Conservation (phyloP, 2,888 invertebrate genomes). For the Masnerella sp. region DNA sequence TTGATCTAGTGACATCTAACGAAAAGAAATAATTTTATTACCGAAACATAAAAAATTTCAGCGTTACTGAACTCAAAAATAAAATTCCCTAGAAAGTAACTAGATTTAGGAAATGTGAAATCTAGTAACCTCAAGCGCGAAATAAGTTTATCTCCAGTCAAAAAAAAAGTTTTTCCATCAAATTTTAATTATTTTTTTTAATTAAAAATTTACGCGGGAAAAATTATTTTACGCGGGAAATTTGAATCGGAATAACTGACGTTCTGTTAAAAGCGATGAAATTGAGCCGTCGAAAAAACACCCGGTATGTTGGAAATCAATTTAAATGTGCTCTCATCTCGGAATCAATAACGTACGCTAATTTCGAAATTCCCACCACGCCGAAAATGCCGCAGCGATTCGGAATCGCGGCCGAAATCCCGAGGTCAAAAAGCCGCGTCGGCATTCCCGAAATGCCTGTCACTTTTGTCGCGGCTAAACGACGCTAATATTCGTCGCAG, state of each 20-base stretch:
- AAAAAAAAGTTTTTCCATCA: too few species aligned
- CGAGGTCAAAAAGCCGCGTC: slow-evolving; percentile 8
- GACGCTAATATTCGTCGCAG: slow-evolving; percentile 27
- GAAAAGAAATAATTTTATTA: too few species aligned
- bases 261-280: neutral
- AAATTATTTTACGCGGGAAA: too few species aligned
- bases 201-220: too few species aligned
- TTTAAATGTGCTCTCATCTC: neutral
- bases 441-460: slow-evolving; percentile 23
- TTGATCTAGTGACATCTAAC: too few species aligned
- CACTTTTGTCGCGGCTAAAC: slow-evolving; percentile 13
- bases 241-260: neutral
- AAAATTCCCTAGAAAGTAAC: too few species aligned
- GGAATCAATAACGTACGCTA: slow-evolving; percentile 3
- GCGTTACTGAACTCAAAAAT: too few species aligned
- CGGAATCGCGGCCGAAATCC: neutral
- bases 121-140: too few species aligned
- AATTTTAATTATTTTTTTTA: too few species aligned
- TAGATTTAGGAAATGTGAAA: too few species aligned
- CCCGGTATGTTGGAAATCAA: neutral
- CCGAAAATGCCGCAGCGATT: neutral
- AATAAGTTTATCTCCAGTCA: too few species aligned
- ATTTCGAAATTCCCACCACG: neutral
- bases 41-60: too few species aligned
- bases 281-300: neutral